Percentiles rank a stretch among this genome's conserved stretches.
Evolutionary conservation across 2,113 vertebrate genomes (phyloP).

Genomic region (Prietella phreatophila): DNA sequence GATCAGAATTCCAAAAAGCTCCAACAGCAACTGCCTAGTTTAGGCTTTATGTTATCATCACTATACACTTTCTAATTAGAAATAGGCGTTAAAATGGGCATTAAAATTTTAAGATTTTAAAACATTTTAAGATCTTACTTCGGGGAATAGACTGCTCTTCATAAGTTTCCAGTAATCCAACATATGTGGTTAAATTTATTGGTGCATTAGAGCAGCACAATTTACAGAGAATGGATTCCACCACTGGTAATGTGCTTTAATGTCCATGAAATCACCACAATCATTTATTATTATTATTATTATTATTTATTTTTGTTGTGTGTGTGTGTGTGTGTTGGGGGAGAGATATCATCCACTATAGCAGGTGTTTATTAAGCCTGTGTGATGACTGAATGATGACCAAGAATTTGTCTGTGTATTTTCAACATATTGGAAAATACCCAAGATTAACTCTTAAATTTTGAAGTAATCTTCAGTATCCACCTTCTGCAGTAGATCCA

Average conservation of each 20-base stretch:
- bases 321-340: too few relatives aligned
- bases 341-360: background rate
- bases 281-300: background rate
- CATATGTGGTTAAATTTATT: background rate
- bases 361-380: background rate
- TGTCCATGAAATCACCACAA: background rate
- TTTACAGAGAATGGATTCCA: background rate
- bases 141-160: background rate
- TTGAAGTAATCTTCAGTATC: slow-evolving; percentile 67
- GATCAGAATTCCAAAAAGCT: background rate
- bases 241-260: background rate
- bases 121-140: background rate
- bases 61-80: background rate
- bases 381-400: background rate
- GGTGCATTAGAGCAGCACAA: background rate
- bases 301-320: background rate
- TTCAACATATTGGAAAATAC: background rate
- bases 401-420: background rate
- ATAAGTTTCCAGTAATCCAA: background rate
- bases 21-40: background rate
- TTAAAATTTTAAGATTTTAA: background rate
- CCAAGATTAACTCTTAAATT: background rate
- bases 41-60: background rate
- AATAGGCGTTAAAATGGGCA: background rate
- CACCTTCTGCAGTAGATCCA: slow-evolving; percentile 81